These are phyloP conservation scores for Sebastes itinus DNA, from an alignment of 2,797 vertebrate species.

Conservation along the genomic window DNA sequence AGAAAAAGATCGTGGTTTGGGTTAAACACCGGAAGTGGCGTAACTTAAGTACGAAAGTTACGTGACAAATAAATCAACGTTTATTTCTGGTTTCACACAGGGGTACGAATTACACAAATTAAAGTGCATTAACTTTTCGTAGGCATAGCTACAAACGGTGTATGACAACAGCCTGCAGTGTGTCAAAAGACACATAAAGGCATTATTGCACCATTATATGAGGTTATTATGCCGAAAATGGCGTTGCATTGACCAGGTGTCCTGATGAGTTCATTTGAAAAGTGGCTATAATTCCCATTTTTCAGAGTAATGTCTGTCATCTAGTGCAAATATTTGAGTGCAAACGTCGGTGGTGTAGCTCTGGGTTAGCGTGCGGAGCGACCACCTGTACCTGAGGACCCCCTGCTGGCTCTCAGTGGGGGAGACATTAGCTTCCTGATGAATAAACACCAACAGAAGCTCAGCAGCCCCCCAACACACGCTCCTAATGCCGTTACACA, in stretches of 20 bases:
- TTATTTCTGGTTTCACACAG: too few relatives aligned
- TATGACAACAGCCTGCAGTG: too few relatives aligned
- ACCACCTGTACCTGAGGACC: conserved; percentile 33
- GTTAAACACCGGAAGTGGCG: too few relatives aligned
- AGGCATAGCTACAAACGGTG: too few relatives aligned
- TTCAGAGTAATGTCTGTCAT: neutral
- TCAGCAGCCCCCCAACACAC: conserved; percentile 4
- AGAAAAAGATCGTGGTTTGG: too few relatives aligned
- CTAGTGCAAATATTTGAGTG: neutral
- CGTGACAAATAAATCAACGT: too few relatives aligned
- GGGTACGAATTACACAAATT: too few relatives aligned
- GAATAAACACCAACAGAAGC: conserved; percentile 63
- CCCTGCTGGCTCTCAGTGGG: conserved; percentile 39
- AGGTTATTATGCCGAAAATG: neutral
- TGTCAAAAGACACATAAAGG: neutral
- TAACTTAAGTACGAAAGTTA: too few relatives aligned
- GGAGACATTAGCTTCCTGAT: conserved; percentile 47
- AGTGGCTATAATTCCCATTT: neutral
- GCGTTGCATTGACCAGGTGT: neutral
- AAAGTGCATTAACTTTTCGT: too few relatives aligned
- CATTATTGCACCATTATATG: neutral
- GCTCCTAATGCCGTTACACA: conserved; percentile 10
- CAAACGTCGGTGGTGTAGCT: neutral
- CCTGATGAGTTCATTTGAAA: neutral
- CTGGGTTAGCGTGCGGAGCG: neutral